Percentiles rank a stretch among this genome's conserved stretches.
Evolutionary conservation across 2,888 invertebrate genomes (phyloP).

Genomic region (Caenorhabditis imperialis): DNA sequence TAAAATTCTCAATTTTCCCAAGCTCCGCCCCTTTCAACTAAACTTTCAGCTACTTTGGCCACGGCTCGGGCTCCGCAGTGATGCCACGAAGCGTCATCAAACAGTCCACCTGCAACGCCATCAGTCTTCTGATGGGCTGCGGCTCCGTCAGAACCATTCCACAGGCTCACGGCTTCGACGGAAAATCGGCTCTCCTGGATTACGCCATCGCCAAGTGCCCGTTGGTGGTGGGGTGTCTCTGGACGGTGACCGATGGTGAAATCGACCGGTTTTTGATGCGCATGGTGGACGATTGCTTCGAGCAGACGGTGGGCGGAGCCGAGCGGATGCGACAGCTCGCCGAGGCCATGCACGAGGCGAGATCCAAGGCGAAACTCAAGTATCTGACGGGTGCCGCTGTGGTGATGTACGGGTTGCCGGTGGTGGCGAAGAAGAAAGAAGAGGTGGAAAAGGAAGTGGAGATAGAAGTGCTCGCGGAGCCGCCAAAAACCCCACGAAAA

Average conservation of each 20-base stretch:
- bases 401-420: conserved; percentile 72
- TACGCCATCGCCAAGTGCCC: conserved; percentile 71
- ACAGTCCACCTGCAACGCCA: conserved; percentile 67
- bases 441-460: no score
- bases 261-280: conserved; percentile 73
- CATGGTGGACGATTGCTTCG: conserved; percentile 60
- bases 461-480: no score
- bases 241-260: conserved; percentile 76
- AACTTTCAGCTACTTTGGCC: conserved; percentile 68
- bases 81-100: conserved; percentile 58
- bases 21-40: no score
- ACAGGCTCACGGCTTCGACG: conserved; percentile 71
- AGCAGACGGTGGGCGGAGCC: conserved; percentile 11
- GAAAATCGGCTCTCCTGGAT: conserved; percentile 65
- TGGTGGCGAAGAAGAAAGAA: conserved; percentile 52
- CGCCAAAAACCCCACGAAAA: no score
- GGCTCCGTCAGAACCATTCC: conserved; percentile 67
- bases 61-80: conserved; percentile 58
- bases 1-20: background rate
- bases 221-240: conserved; percentile 73
- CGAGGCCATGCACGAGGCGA: conserved; percentile 62
- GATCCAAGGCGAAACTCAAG: conserved; percentile 63
- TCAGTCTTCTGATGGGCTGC: conserved; percentile 74
- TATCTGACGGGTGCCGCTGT: conserved; percentile 73
- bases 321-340: conserved; percentile 51